Conservation (phyloP, 2,888 invertebrate genomes). For the Vannuccia rotundouncinata region DNA sequence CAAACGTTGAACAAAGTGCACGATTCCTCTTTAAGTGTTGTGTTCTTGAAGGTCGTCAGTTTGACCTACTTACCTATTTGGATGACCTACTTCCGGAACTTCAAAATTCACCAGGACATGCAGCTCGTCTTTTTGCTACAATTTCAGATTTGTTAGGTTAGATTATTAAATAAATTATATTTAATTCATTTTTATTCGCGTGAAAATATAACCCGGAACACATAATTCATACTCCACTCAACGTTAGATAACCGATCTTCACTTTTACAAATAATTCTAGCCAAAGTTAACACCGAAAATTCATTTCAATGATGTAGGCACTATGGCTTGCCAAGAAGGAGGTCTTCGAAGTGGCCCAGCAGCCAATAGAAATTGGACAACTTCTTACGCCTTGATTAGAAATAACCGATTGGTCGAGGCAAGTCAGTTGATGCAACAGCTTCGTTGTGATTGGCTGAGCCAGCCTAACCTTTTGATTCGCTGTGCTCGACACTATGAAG, state of each 20-base stretch:
- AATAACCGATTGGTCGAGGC: conserved; percentile 48
- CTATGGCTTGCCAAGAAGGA: conserved; percentile 56
- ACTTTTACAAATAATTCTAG: too few species aligned
- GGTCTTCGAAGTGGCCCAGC: conserved; percentile 60
- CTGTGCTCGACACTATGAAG: conserved; percentile 60
- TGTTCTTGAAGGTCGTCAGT: background rate
- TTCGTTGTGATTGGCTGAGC: conserved; percentile 54
- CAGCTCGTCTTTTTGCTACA: background rate
- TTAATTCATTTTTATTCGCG: too few species aligned
- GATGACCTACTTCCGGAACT: background rate
- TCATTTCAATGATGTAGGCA: conserved; percentile 55
- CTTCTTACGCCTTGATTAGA: conserved; percentile 55
- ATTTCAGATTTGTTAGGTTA: background rate
- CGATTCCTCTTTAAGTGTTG: background rate
- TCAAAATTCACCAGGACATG: background rate
- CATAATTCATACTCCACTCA: too few species aligned
- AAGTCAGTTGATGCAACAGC: conserved; percentile 49
- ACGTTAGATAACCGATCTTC: too few species aligned
- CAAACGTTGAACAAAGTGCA: background rate
- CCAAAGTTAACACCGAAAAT: too few species aligned
- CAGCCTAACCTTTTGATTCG: conserved; percentile 57
- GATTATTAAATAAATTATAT: too few species aligned
- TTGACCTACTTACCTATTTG: background rate
- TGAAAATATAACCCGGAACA: too few species aligned
- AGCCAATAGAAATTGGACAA: conserved; percentile 56